Conservation (phyloP, 2,888 invertebrate species). For the Agrenia bidenticulata region DNA sequence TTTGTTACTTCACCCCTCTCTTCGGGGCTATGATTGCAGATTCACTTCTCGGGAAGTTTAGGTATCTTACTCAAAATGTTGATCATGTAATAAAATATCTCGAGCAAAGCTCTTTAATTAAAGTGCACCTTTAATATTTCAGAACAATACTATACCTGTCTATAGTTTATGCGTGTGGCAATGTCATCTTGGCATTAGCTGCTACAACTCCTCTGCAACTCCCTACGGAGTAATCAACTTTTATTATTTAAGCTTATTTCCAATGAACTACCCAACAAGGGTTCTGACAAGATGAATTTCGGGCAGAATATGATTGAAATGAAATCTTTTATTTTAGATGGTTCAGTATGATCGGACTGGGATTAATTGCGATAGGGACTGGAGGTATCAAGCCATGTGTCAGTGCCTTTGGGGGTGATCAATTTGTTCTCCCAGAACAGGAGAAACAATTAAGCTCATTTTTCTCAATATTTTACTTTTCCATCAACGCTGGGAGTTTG, state of each 20-base stretch:
- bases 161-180: slow-evolving; percentile 81
- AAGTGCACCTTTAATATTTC: slow-evolving; percentile 34
- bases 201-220: slow-evolving; percentile 55
- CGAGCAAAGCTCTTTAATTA: no score
- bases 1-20: slow-evolving; percentile 61
- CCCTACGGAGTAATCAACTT: slow-evolving; percentile 35
- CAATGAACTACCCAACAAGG: no score
- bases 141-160: slow-evolving; percentile 86
- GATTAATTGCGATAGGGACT: slow-evolving; percentile 70
- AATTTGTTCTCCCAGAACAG: slow-evolving; percentile 68
- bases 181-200: slow-evolving; percentile 70
- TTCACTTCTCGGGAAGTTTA: slow-evolving; percentile 61
- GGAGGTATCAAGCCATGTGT: slow-evolving; percentile 84
- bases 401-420: slow-evolving; percentile 78
- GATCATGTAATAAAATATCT: no score
- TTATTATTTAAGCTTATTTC: no score
- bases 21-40: slow-evolving; percentile 62
- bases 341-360: slow-evolving; percentile 67
- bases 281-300: no score
- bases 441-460: slow-evolving; percentile 67
- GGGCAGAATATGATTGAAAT: no score
- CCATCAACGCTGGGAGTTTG: slow-evolving; percentile 74
- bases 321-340: slow-evolving; percentile 58
- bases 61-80: slow-evolving; percentile 53
- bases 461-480: slow-evolving; percentile 76